A percentile compares a stretch with the other conserved stretches of the same genome.
Evolutionary conservation across 2,888 invertebrate genomes (phyloP).

Genomic region (Lepas anatifera): DNA sequence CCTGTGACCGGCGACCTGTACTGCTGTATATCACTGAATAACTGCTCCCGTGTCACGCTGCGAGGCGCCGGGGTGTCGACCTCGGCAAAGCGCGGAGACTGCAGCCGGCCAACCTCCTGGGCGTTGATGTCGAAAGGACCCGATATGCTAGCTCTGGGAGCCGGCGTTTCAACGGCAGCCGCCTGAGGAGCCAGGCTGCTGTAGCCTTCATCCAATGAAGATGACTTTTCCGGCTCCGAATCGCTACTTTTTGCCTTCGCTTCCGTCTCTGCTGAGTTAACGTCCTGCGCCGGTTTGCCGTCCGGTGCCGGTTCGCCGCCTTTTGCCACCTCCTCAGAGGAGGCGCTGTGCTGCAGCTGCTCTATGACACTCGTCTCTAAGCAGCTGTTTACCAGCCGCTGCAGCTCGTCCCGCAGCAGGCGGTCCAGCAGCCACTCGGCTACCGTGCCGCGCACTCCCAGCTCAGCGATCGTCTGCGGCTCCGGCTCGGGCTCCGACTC

Average conservation of each 20-base stretch:
- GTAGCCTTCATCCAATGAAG: too few species aligned
- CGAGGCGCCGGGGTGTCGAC: slow-evolving; percentile 65
- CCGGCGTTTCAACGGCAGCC: not conserved
- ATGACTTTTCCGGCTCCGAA: too few species aligned
- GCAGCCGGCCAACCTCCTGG: not conserved
- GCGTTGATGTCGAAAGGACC: not conserved
- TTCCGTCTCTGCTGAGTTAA: too few species aligned
- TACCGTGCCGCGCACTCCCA: slow-evolving; percentile 67
- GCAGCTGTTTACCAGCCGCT: too few species aligned
- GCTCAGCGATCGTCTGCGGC: slow-evolving; percentile 83
- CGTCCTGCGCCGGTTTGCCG: not conserved
- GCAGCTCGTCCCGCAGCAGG: slow-evolving; percentile 45
- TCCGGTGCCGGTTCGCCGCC: slow-evolving; percentile 29
- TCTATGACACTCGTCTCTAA: too few species aligned
- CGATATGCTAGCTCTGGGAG: too few species aligned
- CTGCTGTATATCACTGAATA: slow-evolving; percentile 79
- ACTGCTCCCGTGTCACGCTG: slow-evolving; percentile 77
- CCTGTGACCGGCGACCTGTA: slow-evolving; percentile 62
- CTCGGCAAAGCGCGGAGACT: not conserved
- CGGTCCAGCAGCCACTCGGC: slow-evolving; percentile 66
- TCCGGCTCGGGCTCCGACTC: slow-evolving; percentile 82
- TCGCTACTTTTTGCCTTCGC: too few species aligned
- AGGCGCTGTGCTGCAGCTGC: too few species aligned
- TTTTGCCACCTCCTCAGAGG: slow-evolving; percentile 53
- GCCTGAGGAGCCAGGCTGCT: too few species aligned